phyloP scores from a whole-genome alignment of 35 echinoderm and acorn worm species.

The Nesometra sesokonis region DNA sequence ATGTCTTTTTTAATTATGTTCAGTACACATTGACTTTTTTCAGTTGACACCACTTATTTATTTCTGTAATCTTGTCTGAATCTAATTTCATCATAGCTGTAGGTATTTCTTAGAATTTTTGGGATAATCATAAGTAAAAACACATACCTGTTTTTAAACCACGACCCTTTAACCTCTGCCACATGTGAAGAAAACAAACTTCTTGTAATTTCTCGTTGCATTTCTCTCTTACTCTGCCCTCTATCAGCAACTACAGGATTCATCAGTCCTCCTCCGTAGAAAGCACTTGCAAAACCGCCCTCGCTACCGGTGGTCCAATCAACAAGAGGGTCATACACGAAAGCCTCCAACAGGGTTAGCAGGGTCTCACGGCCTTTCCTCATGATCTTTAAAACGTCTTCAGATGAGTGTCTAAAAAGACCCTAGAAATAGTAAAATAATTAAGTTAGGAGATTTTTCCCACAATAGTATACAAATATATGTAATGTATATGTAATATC shows the following conservation, averaged over 20 bases:
- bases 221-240: slow-evolving; percentile 69
- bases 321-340: slow-evolving; percentile 96
- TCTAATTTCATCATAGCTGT: too few species aligned
- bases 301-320: slow-evolving; percentile 99
- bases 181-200: slow-evolving; percentile 85
- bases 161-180: slow-evolving; percentile 84
- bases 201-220: slow-evolving; percentile 88
- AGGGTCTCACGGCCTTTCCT: slow-evolving; percentile 92
- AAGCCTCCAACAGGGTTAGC: slow-evolving; percentile 82
- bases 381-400: slow-evolving; percentile 93
- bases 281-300: slow-evolving; percentile 83
- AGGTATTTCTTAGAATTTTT: too few species aligned
- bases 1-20: too few species aligned
- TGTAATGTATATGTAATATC: too few species aligned
- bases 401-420: slow-evolving; percentile 73
- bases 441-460: neutral
- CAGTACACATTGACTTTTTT: too few species aligned
- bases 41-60: too few species aligned
- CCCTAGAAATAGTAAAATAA: slow-evolving; percentile 35
- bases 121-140: too few species aligned
- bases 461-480: too few species aligned
- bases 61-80: too few species aligned
- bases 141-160: slow-evolving; percentile 78
- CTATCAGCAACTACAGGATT: slow-evolving; percentile 78
- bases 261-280: slow-evolving; percentile 90